Evolutionary conservation across 2,888 invertebrate species (phyloP), one percentile per base, ranked within the genome.

Genomic region (Oligia fasciuncula): DNA sequence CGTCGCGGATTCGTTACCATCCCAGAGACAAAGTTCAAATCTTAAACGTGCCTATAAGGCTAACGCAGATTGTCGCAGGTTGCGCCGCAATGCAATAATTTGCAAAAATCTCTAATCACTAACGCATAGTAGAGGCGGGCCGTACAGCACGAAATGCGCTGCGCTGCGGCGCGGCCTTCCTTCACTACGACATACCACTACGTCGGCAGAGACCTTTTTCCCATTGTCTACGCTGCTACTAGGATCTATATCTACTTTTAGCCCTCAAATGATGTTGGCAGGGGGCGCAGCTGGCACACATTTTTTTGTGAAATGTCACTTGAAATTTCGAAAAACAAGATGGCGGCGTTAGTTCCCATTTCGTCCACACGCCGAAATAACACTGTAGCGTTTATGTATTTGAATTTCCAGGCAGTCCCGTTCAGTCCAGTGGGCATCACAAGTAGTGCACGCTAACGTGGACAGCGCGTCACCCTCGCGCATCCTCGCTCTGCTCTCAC

Each of bases 341-440:
- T 60, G 57, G 57, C 57, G 11, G 57, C 11, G n/a, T 60, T n/a
- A n/a, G n/a, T n/a, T 60, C 60, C n/a, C 4, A 60, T n/a, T 54
- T n/a, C n/a, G 11, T 0, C 60, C n/a, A 13, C 23, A 3, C 4
- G 11, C 11, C 13, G n/a, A n/a, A 57, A 29, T 29, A 62, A 62
- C 29, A 13, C 29, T 29, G n/a, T 60, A 5, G 13, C 6, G 29
- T 62, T 29, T 29, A 14, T 29, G 40, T 40, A n/a, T 77, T 29
- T 40, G 0, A 49, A 40, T 19, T 54, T 49, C 40, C 62, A 80
- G 96, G 77, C 96, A 96, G 85, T 93, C 91, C 4, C 94, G 95
- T 0, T 96, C 96, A 0, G 96, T 96, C 54, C 90, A 90, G 4
- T 96, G 96, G 96, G 96, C 95, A 49, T 91, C 93, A 19, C 89